Percentiles rank a stretch among this genome's conserved stretches.
Conservation (phyloP, 2,113 vertebrate genomes). For the Seriola quinqueradiata region DNA sequence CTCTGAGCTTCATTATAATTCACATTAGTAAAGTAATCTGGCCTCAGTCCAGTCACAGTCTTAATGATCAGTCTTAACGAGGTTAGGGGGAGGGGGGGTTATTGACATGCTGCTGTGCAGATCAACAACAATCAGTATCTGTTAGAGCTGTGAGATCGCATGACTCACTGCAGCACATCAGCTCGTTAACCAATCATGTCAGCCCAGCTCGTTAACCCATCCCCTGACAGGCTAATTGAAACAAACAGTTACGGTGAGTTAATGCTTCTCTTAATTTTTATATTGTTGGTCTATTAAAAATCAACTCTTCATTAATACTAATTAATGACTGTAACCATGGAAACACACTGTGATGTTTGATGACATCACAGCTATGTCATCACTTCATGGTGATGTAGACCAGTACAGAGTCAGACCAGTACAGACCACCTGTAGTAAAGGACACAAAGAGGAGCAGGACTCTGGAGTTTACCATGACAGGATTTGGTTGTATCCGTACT, state of each 20-base stretch:
- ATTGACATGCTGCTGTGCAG: conserved; percentile 67
- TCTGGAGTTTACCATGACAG: conserved; percentile 80
- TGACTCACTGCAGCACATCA: conserved; percentile 49
- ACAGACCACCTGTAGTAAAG: no score
- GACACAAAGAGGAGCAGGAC: no score
- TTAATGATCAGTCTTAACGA: conserved; percentile 64
- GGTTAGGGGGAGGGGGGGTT: conserved; percentile 47
- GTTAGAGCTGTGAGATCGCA: conserved; percentile 58
- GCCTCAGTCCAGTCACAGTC: conserved; percentile 53
- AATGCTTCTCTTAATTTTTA: not conserved
- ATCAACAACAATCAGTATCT: conserved; percentile 74
- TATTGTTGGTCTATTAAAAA: not conserved
- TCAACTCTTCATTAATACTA: no score
- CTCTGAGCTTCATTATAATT: conserved; percentile 19
- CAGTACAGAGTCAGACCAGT: no score
- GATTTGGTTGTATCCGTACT: conserved; percentile 97
- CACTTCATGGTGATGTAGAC: no score
- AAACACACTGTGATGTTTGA: no score
- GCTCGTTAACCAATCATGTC: conserved; percentile 66
- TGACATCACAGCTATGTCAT: no score
- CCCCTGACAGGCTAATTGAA: conserved; percentile 47
- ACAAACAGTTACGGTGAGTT: conserved; percentile 22
- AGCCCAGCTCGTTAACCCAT: conserved; percentile 61
- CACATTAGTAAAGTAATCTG: conserved; percentile 53
- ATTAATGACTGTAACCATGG: no score